Evolutionary conservation across 2,888 invertebrate genomes (phyloP), one percentile per base, ranked within the genome.

Genomic region (Cactoblastis cactorum): DNA sequence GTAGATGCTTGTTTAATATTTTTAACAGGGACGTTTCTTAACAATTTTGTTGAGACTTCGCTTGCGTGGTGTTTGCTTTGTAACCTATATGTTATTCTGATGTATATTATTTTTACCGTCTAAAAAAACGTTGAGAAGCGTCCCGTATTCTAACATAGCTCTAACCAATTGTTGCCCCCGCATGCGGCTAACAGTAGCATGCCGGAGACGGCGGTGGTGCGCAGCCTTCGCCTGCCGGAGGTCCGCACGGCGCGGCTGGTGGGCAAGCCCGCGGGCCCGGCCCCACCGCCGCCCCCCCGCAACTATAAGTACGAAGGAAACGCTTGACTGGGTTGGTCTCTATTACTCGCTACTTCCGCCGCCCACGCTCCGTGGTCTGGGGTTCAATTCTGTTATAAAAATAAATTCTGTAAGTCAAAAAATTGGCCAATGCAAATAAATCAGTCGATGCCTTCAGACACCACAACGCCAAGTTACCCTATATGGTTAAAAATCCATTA

Each of bases 231-330:
- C 55, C 82, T 85, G 61, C 85, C 88, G 1, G 77, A 80, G 54
- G 86, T 85, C 50, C 66, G 83, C 43, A 81, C 75, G 33, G 86
- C 86, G 17, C 68, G 66, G 52, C 71, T 84, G 47, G 75, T 84
- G 11, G 57, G 59, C 38, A 75, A 72, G 14, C 41, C 41, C 2
- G 78, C 55, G 71, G 48, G 32, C n/a, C 57, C 74, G 82, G 38
- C 84, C 83, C 77, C 80, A 58, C 88, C 88, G 64, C 87, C 87
- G 61, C 88, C 87, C 54, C 56, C 86, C 17, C 71, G 85, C 48
- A 71, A 80, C 49, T 69, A 77, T 63, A 85, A 81, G 81, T 77
- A 80, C 66, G 84, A 77, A 55, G 80, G 77, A 59, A 33, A 60
- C 61, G 59, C 61, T 53, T 74, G 66, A 60, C n/a, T n/a, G 69